phyloP scores from a whole-genome alignment of 2,888 invertebrate species.

The Leucozona laternaria region DNA sequence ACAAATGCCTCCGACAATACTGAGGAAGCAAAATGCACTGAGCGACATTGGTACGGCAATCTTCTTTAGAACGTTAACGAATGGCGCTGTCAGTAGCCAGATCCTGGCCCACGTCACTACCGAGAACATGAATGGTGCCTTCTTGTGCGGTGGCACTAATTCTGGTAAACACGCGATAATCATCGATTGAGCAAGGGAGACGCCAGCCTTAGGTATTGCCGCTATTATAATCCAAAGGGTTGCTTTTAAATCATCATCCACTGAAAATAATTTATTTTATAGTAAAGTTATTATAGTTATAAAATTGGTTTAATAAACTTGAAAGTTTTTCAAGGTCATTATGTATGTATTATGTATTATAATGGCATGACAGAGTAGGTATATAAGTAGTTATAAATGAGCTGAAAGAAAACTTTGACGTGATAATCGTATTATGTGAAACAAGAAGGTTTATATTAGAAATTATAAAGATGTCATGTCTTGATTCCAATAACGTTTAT shows the following conservation, averaged over 20 bases:
- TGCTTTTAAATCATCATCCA: slow-evolving; percentile 80
- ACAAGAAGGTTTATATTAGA: no score
- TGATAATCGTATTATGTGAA: background rate
- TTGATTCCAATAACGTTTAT: no score
- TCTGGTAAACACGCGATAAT: slow-evolving; percentile 83
- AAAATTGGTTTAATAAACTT: slow-evolving; percentile 17
- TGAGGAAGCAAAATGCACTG: slow-evolving; percentile 80
- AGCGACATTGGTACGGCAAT: slow-evolving; percentile 82
- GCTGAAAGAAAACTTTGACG: background rate
- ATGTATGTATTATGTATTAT: no score
- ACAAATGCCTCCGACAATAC: slow-evolving; percentile 82
- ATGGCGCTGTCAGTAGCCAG: slow-evolving; percentile 83
- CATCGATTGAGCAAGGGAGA: slow-evolving; percentile 83
- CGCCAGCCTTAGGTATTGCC: slow-evolving; percentile 82
- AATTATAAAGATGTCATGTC: no score
- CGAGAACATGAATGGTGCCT: slow-evolving; percentile 82
- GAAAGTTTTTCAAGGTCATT: slow-evolving; percentile 22
- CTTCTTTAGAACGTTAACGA: slow-evolving; percentile 82
- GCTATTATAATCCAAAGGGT: slow-evolving; percentile 83
- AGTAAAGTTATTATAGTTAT: background rate
- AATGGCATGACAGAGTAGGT: background rate
- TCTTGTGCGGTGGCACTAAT: slow-evolving; percentile 82
- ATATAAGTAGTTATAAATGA: background rate
- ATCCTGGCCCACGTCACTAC: slow-evolving; percentile 83
- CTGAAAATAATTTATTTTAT: slow-evolving; percentile 76